A percentile compares a stretch with the other conserved stretches of the same genome.
phyloP scores from a whole-genome alignment of 2,113 vertebrate species.

The Cyprinodon brontotheroides region DNA sequence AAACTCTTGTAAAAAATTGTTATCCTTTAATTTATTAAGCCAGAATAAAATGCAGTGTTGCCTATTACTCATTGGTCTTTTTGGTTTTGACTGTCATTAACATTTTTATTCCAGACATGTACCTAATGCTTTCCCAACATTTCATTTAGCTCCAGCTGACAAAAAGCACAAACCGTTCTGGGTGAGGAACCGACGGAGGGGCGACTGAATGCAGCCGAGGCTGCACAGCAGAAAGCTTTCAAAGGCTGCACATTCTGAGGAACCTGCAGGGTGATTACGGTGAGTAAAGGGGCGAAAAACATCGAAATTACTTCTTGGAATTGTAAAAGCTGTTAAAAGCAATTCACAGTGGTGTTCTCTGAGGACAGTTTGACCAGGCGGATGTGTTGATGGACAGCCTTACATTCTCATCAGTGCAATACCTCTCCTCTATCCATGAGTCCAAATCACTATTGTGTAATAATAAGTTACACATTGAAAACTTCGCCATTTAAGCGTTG shows the following conservation, averaged over 20 bases:
- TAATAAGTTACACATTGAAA: too few relatives aligned
- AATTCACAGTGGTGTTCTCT: not conserved
- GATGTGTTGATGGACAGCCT: not conserved
- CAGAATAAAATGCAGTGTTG: not conserved
- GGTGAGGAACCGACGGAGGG: not conserved
- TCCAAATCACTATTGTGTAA: too few relatives aligned
- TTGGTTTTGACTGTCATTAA: not conserved
- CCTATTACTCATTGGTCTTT: not conserved
- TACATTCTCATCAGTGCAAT: too few relatives aligned
- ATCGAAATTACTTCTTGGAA: not conserved
- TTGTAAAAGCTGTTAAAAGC: constrained; percentile 1
- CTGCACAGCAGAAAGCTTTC: not conserved
- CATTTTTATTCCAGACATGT: constrained; percentile 16
- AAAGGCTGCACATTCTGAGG: not conserved
- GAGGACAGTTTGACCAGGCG: not conserved
- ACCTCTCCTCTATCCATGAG: too few relatives aligned
- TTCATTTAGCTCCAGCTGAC: too few relatives aligned
- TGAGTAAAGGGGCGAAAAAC: not conserved
- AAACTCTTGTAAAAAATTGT: not conserved
- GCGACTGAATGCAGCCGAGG: not conserved
- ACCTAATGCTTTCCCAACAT: not conserved
- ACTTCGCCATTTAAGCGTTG: too few relatives aligned
- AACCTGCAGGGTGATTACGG: constrained; percentile 3
- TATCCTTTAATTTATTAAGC: not conserved
- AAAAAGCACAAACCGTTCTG: not conserved